Percentiles rank a stretch among this genome's conserved stretches.
These are phyloP conservation scores for Xestoiulus laeticollis DNA, from an alignment of 2,888 invertebrate genomes.

Conservation along the genomic window DNA sequence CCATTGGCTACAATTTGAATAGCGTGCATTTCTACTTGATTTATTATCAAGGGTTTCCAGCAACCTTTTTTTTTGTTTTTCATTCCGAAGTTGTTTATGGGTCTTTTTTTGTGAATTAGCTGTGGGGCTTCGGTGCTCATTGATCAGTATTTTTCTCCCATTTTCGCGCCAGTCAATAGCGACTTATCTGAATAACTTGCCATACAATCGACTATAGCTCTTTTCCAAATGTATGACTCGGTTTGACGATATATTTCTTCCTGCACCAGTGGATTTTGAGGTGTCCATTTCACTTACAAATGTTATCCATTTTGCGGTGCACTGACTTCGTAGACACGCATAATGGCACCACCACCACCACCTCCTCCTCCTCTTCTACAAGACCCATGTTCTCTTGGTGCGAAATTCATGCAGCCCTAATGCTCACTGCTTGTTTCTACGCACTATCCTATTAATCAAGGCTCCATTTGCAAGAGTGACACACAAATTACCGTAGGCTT, in stretches of 20 bases:
- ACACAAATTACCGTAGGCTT: constrained; percentile 19
- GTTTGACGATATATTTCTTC: constrained; percentile 16
- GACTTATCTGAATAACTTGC: constrained; percentile 18
- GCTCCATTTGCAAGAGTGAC: constrained; percentile 26
- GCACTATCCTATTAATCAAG: not conserved
- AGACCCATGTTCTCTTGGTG: not conserved
- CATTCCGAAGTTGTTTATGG: not conserved
- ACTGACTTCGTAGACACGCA: constrained; percentile 5
- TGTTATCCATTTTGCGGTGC: constrained; percentile 26
- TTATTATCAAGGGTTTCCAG: not conserved
- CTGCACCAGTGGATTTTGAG: not conserved
- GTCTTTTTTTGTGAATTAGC: constrained; percentile 4
- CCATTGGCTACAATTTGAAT: not conserved
- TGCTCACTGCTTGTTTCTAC: not conserved
- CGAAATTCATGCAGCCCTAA: not conserved
- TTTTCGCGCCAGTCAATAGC: not conserved
- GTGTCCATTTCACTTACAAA: constrained; percentile 26
- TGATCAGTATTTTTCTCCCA: constrained; percentile 17
- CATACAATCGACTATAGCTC: not conserved
- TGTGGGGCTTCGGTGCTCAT: constrained; percentile 18
- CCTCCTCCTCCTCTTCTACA: not conserved
- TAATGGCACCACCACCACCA: not conserved
- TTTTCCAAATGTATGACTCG: not conserved
- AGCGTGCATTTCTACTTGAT: not conserved
- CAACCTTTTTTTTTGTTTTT: not conserved